A percentile compares a stretch with the other conserved stretches of the same genome.
These are phyloP conservation scores for Boloria euphrosyne DNA, from an alignment of 2,888 invertebrate genomes.

Conservation along the genomic window DNA sequence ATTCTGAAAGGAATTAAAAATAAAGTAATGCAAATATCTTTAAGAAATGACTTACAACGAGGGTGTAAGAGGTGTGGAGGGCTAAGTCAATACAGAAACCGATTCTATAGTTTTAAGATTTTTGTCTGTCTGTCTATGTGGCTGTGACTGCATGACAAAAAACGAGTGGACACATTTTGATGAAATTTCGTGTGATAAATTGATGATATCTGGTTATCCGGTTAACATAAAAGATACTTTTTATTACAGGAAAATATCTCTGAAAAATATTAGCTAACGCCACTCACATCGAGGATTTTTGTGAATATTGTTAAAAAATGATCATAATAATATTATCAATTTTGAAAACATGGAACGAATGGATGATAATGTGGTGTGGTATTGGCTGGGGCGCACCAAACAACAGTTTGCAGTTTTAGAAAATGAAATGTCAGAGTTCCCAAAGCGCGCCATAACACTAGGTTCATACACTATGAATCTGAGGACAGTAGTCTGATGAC, in stretches of 20 bases:
- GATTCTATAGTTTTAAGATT: too few species aligned
- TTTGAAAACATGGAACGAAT: conserved; percentile 31
- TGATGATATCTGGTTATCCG: too few species aligned
- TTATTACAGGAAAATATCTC: too few species aligned
- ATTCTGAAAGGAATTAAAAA: conserved; percentile 50
- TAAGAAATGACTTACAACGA: too few species aligned
- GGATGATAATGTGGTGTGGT: conserved; percentile 30
- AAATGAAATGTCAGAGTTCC: conserved; percentile 15
- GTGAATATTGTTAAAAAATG: conserved; percentile 33
- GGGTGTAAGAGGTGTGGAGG: too few species aligned
- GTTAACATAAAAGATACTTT: too few species aligned
- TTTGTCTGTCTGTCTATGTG: too few species aligned
- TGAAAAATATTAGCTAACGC: too few species aligned
- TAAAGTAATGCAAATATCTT: background rate
- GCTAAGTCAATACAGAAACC: too few species aligned
- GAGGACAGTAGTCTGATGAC: conserved; percentile 27
- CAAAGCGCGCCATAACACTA: conserved; percentile 9
- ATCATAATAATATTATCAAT: conserved; percentile 24
- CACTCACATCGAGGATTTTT: conserved; percentile 36
- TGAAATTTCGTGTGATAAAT: too few species aligned
- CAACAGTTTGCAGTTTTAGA: conserved; percentile 32
- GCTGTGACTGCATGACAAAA: too few species aligned
- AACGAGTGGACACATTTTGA: too few species aligned
- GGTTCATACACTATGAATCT: conserved; percentile 27
- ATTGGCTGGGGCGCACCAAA: conserved; percentile 36